Base-by-base conservation (phyloP, 2,888 invertebrate species). In the Rhodophaea formosa region DNA sequence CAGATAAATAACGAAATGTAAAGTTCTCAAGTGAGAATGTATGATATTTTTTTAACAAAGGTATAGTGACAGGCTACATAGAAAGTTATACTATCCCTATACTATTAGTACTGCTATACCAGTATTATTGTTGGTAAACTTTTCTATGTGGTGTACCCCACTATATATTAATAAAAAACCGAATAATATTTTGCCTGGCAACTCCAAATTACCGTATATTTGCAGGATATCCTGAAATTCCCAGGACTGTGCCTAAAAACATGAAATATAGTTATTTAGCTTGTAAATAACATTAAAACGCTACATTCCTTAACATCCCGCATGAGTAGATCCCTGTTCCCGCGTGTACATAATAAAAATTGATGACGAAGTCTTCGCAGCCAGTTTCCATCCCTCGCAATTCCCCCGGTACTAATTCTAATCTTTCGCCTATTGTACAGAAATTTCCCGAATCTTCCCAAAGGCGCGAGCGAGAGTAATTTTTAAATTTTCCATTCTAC, bases 261-360 rank as follows among this genome's bases (percentile, higher is more conserved):
- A 12, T 10, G 39, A 39, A 39, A 12, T 12, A n/a, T 12, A 12
- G 39, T 10, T 39, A 12, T 39, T 39, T 39, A 12, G 3, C 12
- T n/a, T 39, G 39, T 39, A n/a, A 39, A 39, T 39, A 39, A 39
- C 12, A 39, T 39, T 39, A 39, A 39, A 39, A 39, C n/a, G 12
- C 12, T 39, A 39, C 39, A n/a, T 12, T 39, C 39, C 35, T 35
- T 8, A 10, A 10, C 35, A 12, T 35, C 12, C 35, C 39, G 39
- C 39, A 12, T n/a, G 39, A 39, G 39, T 39, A 12, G 39, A 39
- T 12, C 39, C 39, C n/a, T 10, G 39, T 5, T 45, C 17, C 45
- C 45, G 16, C 45, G 45, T 45, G 17, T 17, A 17, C 17, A 16
- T 45, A 45, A 45, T 45, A 45, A 45, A 45, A 45, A 45, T 45